Evolutionary conservation across 1,140 invertebrate species (phyloP), one percentile per base, ranked within the genome.

Genomic region (Oscheius sp.): DNA sequence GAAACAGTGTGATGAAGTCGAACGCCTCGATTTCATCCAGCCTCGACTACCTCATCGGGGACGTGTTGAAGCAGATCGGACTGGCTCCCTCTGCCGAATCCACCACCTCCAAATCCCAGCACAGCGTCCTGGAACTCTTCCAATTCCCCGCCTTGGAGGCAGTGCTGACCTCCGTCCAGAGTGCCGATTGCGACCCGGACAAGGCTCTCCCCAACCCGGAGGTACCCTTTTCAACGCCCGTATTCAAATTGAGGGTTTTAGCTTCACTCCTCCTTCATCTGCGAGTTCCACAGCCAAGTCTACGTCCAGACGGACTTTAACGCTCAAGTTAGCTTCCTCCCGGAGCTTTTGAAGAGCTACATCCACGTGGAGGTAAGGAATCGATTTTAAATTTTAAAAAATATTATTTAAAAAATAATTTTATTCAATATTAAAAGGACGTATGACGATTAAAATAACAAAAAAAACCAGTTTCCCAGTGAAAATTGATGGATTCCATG

Each of bases 281-380:
- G 68, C 38, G 79, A 82, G 26, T 82, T 82, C 77, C 74, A 82
- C 79, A 74, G 79, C 45, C 73, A 63, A 13, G 80, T 82, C 18
- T 59, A 67, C 10, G 65, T 82, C 3, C 68, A 80, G 55, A 84
- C 80, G 1, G 82, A 82, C 52, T 82, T 84, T 78, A 84, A 82
- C 59, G 78, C 80, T 3, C 80, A 82, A 72, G 76, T 82, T 42
- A 66, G 72, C n/a, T 82, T 82, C 61, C 67, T 82, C 1, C 80
- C 80, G 3, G 80, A 82, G 13, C 59, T 82, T 18, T 34, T 82
- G 3, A 79, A 83, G 55, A 38, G 55, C 28, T 77, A 77, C 52
- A 26, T 49, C 7, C 58, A 70, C n/a, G n/a, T n/a, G 29, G 68
- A n/a, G n/a, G n/a, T n/a, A n/a, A n/a, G n/a, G n/a, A n/a, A n/a